Evolutionary conservation across 2,888 invertebrate genomes (phyloP), one percentile per base, ranked within the genome.

Genomic region (Coecobrya sp.): DNA sequence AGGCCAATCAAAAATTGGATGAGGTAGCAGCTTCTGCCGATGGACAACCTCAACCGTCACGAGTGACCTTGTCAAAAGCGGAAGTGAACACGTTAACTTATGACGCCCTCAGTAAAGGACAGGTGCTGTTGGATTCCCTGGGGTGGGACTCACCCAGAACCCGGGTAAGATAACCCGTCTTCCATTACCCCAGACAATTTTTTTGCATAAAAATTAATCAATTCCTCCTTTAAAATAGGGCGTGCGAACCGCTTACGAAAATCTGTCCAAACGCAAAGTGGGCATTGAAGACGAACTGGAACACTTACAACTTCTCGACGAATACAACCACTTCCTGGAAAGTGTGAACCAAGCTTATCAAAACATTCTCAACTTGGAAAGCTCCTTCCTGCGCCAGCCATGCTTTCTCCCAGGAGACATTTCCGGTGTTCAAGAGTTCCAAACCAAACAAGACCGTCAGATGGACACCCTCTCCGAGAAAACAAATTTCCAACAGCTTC

Each of bases 81-180:
- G 90, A 93, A 30, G 62, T 94, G 52, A 92, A 93, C 87, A 65
- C 91, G n/a, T 68, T 93, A 36, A 93, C 93, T 5, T 91, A 89
- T 11, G 93, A 92, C 89, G 97, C 98, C 79, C 96, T 98, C 84
- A 96, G 97, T 73, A 97, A 97, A 95, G 98, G 98, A 91, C 97
- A 97, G 95, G 96, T 97, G 94, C 96, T 98, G 94, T 96, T 98
- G 70, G 97, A 97, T 95, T 96, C 97, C 94, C 97, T 97, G 95
- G 96, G 96, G 94, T 96, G 96, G 95, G 95, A 97, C 96, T 95
- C 97, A 95, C 96, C 97, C 42, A 97, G 97, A 94, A 97, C 97
- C 65, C 97, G 97, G 95, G 96, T 96, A 93, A 93, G 89, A n/a
- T n/a, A n/a, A n/a, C n/a, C n/a, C n/a, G n/a, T n/a, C n/a, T n/a